Evolutionary conservation across 2,888 invertebrate genomes (phyloP), one percentile per base, ranked within the genome.

Genomic region (Drosophila lutescens): DNA sequence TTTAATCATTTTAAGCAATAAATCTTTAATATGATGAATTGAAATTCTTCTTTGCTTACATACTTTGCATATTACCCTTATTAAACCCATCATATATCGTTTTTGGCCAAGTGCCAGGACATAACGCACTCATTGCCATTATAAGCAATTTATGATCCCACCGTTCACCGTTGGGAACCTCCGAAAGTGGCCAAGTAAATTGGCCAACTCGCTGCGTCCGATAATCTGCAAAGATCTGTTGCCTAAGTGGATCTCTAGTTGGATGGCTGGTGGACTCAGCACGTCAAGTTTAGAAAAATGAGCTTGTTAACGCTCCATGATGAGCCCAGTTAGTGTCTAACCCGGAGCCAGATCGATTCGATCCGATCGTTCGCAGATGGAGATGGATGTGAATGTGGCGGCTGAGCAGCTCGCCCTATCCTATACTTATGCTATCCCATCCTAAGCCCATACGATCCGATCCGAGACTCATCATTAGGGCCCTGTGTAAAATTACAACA

Each of bases 221-320:
- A 54, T 61, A 60, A 57, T 62, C 57, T 40, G 30, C 43, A 20
- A 53, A 68, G 70, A 77, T 74, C 58, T 76, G 74, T 70, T 74
- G 73, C 72, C 70, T 77, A 72, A 78, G 55, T 47, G 67, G 60
- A 60, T 53, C 34, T 53, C 30, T 40, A 57, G 50, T 59, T 67
- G 58, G 58, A 43, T 73, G 71, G 58, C 59, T 66, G 56, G 79
- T 72, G 72, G 83, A 74, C 74, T 82, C 77, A 74, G 73, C 75
- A 77, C 79, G 86, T 86, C 89, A 86, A 79, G 79, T 80, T 84
- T 80, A 83, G 85, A 88, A 86, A 89, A 89, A 89, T 89, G 82
- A 89, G 89, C 89, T 89, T 89, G 89, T 89, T 89, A 89, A 89
- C 89, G 89, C 88, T 89, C 77, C 76, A 86, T 89, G 89, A 89